These are phyloP conservation scores for Alcedo quadribrachys DNA, from an alignment of 2,797 vertebrate species.

Conservation along the genomic window DNA sequence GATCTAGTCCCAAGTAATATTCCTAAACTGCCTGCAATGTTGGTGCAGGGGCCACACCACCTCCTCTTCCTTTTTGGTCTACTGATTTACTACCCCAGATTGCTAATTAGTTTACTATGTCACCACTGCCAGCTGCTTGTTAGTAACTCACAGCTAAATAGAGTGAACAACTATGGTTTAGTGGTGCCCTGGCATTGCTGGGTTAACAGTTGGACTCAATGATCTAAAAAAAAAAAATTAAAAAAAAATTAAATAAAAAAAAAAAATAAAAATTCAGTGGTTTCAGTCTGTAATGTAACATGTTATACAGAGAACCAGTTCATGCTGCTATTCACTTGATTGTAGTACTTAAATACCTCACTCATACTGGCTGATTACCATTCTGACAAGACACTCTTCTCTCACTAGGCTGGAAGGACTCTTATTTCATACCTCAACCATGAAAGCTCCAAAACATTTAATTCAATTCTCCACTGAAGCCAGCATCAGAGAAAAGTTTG, in stretches of 20 bases:
- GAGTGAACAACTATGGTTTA: background rate
- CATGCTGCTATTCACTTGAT: background rate
- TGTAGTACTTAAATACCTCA: background rate
- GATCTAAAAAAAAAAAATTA: no score
- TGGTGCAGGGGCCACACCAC: background rate
- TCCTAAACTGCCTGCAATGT: background rate
- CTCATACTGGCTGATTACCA: background rate
- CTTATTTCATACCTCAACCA: background rate
- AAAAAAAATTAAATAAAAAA: background rate
- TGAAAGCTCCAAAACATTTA: background rate
- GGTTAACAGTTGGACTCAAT: background rate
- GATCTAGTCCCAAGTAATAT: background rate
- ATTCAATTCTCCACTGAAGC: constrained; percentile 4
- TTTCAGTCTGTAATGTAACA: background rate
- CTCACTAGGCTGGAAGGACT: background rate
- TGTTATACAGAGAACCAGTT: background rate
- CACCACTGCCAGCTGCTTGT: background rate
- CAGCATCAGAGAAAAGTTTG: background rate
- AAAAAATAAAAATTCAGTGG: background rate
- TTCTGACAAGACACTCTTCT: background rate
- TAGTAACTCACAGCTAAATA: background rate
- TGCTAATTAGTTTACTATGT: background rate
- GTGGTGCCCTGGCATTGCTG: no score
- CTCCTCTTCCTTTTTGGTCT: background rate
- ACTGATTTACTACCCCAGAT: background rate